Conservation (phyloP, 2,113 vertebrate genomes). For the Oreochromis tanganicae region DNA sequence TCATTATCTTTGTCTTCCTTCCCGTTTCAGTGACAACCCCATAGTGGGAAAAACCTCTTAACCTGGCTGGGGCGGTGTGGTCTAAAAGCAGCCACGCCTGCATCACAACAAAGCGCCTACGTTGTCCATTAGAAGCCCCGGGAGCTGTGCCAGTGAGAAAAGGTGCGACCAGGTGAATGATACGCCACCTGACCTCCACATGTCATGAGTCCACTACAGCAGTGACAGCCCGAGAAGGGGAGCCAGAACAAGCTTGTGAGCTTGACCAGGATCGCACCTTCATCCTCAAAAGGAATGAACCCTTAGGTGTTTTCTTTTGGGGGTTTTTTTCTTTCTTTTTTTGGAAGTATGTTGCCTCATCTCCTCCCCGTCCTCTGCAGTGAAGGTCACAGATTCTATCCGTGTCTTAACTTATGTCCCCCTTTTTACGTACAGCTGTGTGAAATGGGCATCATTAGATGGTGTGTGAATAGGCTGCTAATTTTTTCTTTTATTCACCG, state of each 20-base stretch:
- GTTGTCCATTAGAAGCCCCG: not conserved
- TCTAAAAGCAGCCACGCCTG: slow-evolving; percentile 20
- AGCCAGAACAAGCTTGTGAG: not conserved
- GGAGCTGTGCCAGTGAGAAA: not conserved
- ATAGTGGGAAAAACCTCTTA: slow-evolving; percentile 89
- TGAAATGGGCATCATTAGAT: slow-evolving; percentile 49
- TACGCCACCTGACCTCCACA: slow-evolving; percentile 19
- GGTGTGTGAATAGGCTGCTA: slow-evolving; percentile 74
- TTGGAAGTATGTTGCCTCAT: not conserved
- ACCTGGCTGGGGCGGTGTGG: slow-evolving; percentile 10
- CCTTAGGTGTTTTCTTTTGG: not conserved
- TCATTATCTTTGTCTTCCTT: not conserved
- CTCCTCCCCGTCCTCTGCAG: not conserved
- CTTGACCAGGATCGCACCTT: not conserved
- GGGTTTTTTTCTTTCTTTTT: not conserved
- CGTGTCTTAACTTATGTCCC: slow-evolving; percentile 24
- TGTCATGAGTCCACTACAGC: slow-evolving; percentile 12
- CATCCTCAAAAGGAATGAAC: not conserved
- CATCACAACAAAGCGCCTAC: not conserved
- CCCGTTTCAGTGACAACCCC: slow-evolving; percentile 84
- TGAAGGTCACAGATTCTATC: not conserved
- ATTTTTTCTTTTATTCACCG: slow-evolving; percentile 50
- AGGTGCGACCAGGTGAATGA: not conserved
- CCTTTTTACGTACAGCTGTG: slow-evolving; percentile 27
- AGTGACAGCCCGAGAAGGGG: not conserved